phyloP scores from a whole-genome alignment of 2,888 invertebrate species.

The Clitarchus hookeri region DNA sequence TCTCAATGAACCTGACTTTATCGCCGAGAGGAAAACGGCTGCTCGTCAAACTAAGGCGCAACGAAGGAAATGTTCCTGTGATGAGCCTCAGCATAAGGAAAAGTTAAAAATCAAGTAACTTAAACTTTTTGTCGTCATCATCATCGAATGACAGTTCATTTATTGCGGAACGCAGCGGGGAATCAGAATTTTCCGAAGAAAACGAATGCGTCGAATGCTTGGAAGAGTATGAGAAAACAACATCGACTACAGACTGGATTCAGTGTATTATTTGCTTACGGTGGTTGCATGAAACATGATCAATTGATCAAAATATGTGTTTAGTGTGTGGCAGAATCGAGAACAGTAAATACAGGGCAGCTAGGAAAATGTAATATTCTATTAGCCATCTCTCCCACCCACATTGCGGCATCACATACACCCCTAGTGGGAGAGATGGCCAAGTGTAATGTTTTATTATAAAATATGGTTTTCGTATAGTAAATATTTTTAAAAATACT shows the following conservation, averaged over 20 bases:
- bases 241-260: slow-evolving; percentile 23
- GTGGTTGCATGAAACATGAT: slow-evolving; percentile 22
- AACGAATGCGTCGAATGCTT: slow-evolving; percentile 18
- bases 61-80: too few species aligned
- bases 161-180: not conserved
- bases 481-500: not conserved
- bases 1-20: not conserved
- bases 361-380: not conserved
- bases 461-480: not conserved
- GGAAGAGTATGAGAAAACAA: slow-evolving; percentile 19
- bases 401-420: not conserved
- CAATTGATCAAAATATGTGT: not conserved
- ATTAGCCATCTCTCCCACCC: slow-evolving; percentile 26
- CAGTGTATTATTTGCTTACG: slow-evolving; percentile 15
- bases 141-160: too few species aligned
- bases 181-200: slow-evolving; percentile 11
- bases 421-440: slow-evolving; percentile 11
- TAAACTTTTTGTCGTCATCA: not conserved
- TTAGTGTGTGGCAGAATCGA: slow-evolving; percentile 16
- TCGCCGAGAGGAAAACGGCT: not conserved
- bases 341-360: not conserved
- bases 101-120: not conserved
- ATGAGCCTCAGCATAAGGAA: not conserved
- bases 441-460: not conserved
- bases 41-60: too few species aligned